A percentile compares a stretch with the other conserved stretches of the same genome.
These are phyloP conservation scores for Morus bassanus DNA, from an alignment of 2,797 vertebrate species.

Conservation along the genomic window DNA sequence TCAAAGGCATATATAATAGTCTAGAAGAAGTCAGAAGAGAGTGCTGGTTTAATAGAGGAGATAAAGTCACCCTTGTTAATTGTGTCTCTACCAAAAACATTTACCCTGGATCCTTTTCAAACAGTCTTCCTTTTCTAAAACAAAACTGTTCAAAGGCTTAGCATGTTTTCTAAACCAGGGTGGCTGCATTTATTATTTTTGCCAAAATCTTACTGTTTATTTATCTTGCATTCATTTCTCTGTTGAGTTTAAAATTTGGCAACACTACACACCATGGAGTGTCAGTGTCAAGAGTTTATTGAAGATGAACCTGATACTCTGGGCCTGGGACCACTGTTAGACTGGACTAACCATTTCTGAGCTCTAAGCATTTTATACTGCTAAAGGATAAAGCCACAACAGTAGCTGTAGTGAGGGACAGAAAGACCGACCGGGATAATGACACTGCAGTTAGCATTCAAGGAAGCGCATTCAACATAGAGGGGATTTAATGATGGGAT, in stretches of 20 bases:
- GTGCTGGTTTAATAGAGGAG: not conserved
- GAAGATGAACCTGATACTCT: not conserved
- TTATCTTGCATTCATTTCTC: conserved; percentile 52
- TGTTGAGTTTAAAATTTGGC: conserved; percentile 16
- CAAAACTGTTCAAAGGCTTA: conserved; percentile 56
- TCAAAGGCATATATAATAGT: not conserved
- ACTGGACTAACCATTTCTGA: not conserved
- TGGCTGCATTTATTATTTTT: conserved; percentile 43
- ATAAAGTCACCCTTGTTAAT: conserved; percentile 45
- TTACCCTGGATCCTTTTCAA: conserved; percentile 70
- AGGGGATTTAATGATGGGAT: not conserved
- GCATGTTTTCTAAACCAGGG: conserved; percentile 54
- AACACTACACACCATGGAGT: not conserved
- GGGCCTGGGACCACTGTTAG: not conserved
- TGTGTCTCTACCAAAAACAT: conserved; percentile 56
- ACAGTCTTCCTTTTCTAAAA: conserved; percentile 29
- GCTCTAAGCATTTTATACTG: not conserved
- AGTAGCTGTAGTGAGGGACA: not conserved
- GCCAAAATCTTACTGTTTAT: conserved; percentile 50
- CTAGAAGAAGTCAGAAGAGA: conserved; percentile 28
- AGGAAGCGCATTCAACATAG: not conserved
- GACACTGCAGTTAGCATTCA: not conserved
- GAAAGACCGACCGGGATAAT: not conserved
- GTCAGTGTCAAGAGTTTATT: conserved; percentile 21
- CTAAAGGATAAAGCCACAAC: not conserved